Conservation (phyloP, 1,140 invertebrate species). For the Pseudomyrmex concolor region DNA sequence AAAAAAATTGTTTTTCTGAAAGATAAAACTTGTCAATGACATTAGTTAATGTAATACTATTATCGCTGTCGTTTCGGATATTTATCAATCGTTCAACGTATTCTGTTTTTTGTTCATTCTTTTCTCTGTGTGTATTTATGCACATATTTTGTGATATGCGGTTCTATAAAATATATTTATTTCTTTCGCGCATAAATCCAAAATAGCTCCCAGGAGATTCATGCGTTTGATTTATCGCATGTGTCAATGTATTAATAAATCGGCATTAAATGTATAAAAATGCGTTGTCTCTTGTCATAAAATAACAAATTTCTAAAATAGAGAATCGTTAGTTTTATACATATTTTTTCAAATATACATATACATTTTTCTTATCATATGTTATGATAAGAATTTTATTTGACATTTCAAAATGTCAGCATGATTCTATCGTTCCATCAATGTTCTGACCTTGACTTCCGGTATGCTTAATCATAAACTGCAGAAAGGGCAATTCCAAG, state of each 20-base stretch:
- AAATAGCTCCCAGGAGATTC: background rate
- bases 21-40: no score
- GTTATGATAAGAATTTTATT: no score
- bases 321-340: background rate
- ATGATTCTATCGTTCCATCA: constrained; percentile 5
- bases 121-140: constrained; percentile 5
- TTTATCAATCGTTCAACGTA: background rate
- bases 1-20: no score
- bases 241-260: constrained; percentile 18
- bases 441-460: constrained; percentile 22
- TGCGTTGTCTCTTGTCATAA: background rate
- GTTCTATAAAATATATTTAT: constrained; percentile 51
- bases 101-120: background rate
- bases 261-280: constrained; percentile 23
- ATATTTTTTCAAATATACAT: no score
- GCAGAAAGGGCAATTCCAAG: background rate
- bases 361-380: no score
- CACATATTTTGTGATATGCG: constrained; percentile 9
- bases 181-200: constrained; percentile 35
- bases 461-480: background rate
- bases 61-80: background rate
- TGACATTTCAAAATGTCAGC: constrained; percentile 3
- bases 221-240: background rate
- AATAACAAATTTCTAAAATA: background rate
- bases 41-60: no score